Base-by-base conservation (phyloP, 2,113 vertebrate species). In the Dolichotis patagonum region DNA sequence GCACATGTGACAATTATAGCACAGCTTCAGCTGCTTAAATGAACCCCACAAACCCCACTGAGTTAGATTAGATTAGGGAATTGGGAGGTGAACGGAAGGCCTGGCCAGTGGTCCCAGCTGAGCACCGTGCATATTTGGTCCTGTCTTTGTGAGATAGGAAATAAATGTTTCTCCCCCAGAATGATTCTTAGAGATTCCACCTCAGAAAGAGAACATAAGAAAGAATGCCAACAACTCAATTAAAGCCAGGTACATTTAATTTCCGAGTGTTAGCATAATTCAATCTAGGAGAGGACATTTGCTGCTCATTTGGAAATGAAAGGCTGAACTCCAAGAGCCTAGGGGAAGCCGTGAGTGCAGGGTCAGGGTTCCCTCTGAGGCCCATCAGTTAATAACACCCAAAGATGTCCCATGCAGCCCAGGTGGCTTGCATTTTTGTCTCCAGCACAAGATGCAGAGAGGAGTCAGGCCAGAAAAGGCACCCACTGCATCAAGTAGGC, bases 1-100 rank as follows among this genome's bases (percentile, higher is more conserved):
- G 98, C 98, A 98, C 98, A 97, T 82, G 78, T 93, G 98, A 98
- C 98, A 98, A 98, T 98, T 97, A 98, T 58, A 98, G 97, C 98
- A 95, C 97, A 98, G 98, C 98, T 98, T 99, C 98, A 98, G 97
- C 85, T 98, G 98, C 98, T 98, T 97, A 98, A 98, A 98, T 98
- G 98, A 99, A 98, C 97, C 97, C 98, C 94, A 97, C 95, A 98
- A 98, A 98, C 97, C 98, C 98, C 98, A 98, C 95, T 43, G 98
- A 98, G 98, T 98, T 98, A 98, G 98, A 99, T 99, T 98, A 98
- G 98, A 99, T 99, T 98, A 99, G 99, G 98, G 98, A 99, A 99
- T 98, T 98, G 98, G 98, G 98, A 99, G 98, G 98, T 96, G 97
- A 98, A 95, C 96, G 97, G 98, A 96, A 98, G 96, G 96, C 93